phyloP scores from a whole-genome alignment of 2,888 invertebrate genomes.

The Netelia fuscicornis region DNA sequence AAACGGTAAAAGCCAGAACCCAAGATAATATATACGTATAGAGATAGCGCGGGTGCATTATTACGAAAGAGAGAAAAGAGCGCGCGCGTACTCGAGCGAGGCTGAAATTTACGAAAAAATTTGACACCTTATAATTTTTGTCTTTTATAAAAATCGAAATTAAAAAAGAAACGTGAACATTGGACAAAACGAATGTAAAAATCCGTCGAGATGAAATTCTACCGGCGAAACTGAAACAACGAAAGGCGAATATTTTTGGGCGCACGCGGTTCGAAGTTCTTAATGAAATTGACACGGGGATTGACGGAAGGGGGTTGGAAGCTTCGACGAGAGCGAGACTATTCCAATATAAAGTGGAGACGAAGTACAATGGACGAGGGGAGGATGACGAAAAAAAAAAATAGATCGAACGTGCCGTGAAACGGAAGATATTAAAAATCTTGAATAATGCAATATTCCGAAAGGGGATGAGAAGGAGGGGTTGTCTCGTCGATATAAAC shows the following conservation, averaged over 20 bases:
- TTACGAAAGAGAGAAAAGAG: constrained; percentile 24
- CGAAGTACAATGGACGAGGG: constrained; percentile 4
- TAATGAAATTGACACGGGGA: constrained; percentile 51
- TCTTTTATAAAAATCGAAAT: background rate
- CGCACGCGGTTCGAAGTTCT: background rate
- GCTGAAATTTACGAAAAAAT: constrained; percentile 27
- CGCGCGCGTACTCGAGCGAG: constrained; percentile 31
- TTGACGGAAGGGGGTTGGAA: background rate
- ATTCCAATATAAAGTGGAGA: constrained; percentile 26
- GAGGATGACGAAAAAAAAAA: background rate
- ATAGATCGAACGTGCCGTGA: constrained; percentile 14
- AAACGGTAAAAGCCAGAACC: constrained; percentile 5
- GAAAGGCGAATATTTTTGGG: constrained; percentile 9
- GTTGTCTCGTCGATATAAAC: constrained; percentile 4
- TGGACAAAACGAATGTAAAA: background rate
- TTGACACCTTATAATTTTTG: background rate
- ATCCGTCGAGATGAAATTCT: background rate
- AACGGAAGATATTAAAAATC: constrained; percentile 60
- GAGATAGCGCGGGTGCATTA: constrained; percentile 41
- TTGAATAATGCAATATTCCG: constrained; percentile 47
- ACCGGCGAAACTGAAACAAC: background rate
- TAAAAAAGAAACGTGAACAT: constrained; percentile 5
- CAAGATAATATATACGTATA: background rate
- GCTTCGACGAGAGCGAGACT: constrained; percentile 8
- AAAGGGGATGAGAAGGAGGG: background rate